phyloP scores from a whole-genome alignment of 2,797 vertebrate genomes.

The Falco cherrug region DNA sequence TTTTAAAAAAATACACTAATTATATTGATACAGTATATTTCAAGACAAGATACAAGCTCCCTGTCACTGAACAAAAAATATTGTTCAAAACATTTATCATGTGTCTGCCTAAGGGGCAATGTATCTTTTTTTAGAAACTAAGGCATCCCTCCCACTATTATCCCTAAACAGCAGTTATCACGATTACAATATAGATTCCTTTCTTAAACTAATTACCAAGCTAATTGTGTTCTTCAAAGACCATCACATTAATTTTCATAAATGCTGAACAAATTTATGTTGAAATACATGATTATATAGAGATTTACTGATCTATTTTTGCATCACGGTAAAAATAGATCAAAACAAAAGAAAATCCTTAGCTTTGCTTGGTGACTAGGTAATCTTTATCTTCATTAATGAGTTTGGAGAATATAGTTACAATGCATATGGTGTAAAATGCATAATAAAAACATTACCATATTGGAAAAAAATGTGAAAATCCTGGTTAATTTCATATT shows the following conservation, averaged over 20 bases:
- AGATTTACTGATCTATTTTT: conserved; percentile 38
- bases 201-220: conserved; percentile 53
- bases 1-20: not conserved
- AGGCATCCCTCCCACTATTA: conserved; percentile 1
- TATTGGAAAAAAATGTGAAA: conserved; percentile 10
- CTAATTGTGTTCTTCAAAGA: conserved; percentile 59
- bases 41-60: not conserved
- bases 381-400: conserved; percentile 44
- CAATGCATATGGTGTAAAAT: conserved; percentile 44
- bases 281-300: conserved; percentile 28
- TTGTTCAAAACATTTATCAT: conserved; percentile 33
- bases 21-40: not conserved
- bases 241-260: conserved; percentile 31
- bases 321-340: not conserved
- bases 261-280: conserved; percentile 28
- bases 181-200: conserved; percentile 30
- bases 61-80: not conserved
- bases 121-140: conserved; percentile 9
- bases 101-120: not conserved
- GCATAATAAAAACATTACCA: conserved; percentile 10
- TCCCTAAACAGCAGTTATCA: conserved; percentile 24
- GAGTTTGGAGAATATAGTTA: conserved; percentile 46
- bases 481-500: conserved; percentile 37
- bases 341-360: conserved; percentile 32
- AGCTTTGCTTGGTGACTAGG: not conserved